phyloP scores from a whole-genome alignment of 1,140 invertebrate species.

The Thaumatotibia leucotreta region DNA sequence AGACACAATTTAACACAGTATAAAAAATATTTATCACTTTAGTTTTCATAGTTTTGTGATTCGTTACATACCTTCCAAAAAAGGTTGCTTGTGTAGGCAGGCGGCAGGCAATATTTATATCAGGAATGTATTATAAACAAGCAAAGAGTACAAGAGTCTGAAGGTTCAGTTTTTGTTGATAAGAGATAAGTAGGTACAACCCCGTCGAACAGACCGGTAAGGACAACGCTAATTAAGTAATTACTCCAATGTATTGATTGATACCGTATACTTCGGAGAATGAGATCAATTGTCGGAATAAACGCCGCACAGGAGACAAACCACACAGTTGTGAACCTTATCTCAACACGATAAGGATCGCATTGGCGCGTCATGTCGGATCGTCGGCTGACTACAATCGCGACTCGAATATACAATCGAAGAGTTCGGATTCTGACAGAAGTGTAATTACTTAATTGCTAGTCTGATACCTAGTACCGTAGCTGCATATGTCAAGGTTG shows the following conservation, averaged over 20 bases:
- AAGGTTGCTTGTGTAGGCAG: too few species aligned
- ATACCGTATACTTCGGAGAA: neutral
- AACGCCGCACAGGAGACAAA: neutral
- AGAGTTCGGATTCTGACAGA: neutral
- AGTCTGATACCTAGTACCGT: neutral
- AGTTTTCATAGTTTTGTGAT: too few species aligned
- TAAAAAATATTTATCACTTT: too few species aligned
- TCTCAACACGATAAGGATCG: neutral
- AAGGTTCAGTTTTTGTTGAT: too few species aligned
- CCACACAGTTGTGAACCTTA: neutral
- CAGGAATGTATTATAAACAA: too few species aligned
- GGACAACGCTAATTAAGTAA: neutral
- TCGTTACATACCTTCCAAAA: too few species aligned
- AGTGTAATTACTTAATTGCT: neutral
- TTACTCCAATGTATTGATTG: neutral
- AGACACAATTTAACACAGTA: too few species aligned
- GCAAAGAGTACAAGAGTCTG: too few species aligned
- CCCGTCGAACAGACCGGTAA: neutral
- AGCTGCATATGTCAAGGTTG: neutral
- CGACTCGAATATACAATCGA: neutral
- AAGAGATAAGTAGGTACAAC: too few species aligned
- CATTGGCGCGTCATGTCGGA: neutral
- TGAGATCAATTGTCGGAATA: neutral
- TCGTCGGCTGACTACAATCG: neutral
- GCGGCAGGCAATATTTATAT: too few species aligned